Evolutionary conservation across 2,888 invertebrate species (phyloP).

Genomic region (Andrena hattorfiana): DNA sequence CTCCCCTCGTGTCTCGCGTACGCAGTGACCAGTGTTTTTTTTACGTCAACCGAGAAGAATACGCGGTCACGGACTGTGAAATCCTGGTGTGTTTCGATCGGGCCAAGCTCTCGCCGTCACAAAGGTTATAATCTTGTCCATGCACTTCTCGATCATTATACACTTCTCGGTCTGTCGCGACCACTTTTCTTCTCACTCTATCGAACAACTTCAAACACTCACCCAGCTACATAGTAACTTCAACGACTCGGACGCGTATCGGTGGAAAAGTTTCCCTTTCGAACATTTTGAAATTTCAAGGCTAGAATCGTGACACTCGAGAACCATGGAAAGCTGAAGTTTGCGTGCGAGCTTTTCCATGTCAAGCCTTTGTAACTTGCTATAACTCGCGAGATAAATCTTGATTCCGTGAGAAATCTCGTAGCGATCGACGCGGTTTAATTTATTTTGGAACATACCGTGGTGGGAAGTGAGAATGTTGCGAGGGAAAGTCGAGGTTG

Average conservation of each 20-base stretch:
- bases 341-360: too few species aligned
- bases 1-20: background rate
- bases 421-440: background rate
- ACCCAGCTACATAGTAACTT: background rate
- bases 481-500: background rate
- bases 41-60: constrained; percentile 10
- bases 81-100: background rate
- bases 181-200: background rate
- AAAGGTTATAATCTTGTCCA: background rate
- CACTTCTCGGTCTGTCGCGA: background rate
- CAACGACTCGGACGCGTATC: background rate
- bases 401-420: background rate
- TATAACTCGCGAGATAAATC: too few species aligned
- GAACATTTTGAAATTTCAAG: too few species aligned
- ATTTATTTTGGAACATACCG: background rate
- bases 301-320: too few species aligned
- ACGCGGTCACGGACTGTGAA: background rate
- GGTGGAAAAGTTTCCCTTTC: background rate
- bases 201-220: background rate
- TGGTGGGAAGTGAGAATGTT: background rate
- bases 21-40: background rate
- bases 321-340: too few species aligned
- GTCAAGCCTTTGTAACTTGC: too few species aligned
- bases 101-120: background rate
- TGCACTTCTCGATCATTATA: background rate